Evolutionary conservation across 2,797 vertebrate species (phyloP).

Genomic region (Pseudopleuronectes americanus): DNA sequence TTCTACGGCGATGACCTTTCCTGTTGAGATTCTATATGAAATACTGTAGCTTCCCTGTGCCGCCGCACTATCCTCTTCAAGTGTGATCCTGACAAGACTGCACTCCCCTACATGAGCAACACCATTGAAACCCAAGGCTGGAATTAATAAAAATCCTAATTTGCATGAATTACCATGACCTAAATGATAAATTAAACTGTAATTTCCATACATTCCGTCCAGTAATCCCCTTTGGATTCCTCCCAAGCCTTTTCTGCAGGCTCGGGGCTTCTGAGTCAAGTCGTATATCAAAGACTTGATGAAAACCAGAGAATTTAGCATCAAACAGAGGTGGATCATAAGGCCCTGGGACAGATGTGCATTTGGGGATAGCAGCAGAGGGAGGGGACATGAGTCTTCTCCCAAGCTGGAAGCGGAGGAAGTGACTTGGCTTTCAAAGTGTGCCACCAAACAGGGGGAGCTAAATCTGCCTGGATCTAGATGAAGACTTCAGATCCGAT

Average conservation of each 20-base stretch:
- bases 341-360: constrained; percentile 56
- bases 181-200: constrained; percentile 75
- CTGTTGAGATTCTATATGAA: constrained; percentile 9
- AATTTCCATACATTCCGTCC: constrained; percentile 75
- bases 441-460: constrained; percentile 2
- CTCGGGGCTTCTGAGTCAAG: constrained; percentile 42
- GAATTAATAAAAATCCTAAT: constrained; percentile 69
- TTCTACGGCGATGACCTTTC: constrained; percentile 29
- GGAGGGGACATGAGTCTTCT: constrained; percentile 7
- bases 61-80: background rate
- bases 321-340: constrained; percentile 57
- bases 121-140: constrained; percentile 57
- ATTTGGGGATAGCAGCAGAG: constrained; percentile 19
- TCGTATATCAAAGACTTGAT: constrained; percentile 58
- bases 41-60: background rate
- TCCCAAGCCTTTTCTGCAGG: constrained; percentile 48
- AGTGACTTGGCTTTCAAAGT: constrained; percentile 23
- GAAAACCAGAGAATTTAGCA: constrained; percentile 56
- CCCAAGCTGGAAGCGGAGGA: constrained; percentile 5
- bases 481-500: constrained; percentile 37
- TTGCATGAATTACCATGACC: constrained; percentile 78
- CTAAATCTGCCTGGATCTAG: constrained; percentile 5
- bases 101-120: constrained; percentile 27
- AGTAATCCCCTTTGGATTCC: constrained; percentile 67
- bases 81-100: constrained; percentile 33